These are phyloP conservation scores for Andrena marginata DNA, from an alignment of 2,888 invertebrate species.

Conservation along the genomic window DNA sequence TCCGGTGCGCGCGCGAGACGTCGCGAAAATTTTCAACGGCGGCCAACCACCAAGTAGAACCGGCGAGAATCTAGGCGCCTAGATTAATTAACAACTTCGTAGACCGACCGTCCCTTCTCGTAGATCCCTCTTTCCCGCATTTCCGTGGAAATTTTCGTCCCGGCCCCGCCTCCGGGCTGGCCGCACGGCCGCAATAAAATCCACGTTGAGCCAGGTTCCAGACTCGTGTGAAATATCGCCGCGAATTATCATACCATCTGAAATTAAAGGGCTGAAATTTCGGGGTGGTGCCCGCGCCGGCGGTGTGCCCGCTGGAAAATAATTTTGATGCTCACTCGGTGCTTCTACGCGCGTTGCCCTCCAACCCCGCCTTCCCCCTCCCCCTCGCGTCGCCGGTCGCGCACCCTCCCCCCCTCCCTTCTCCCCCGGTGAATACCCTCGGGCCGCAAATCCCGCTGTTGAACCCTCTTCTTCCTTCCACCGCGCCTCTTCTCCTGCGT, in stretches of 20 bases:
- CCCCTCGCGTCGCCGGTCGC: conserved; percentile 14
- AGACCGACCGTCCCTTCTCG: conserved; percentile 60
- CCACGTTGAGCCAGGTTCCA: conserved; percentile 80
- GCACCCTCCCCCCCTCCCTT: neutral
- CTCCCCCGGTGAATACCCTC: conserved; percentile 18
- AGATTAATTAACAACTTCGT: conserved; percentile 74
- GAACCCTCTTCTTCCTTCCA: conserved; percentile 49
- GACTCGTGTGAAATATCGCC: conserved; percentile 82
- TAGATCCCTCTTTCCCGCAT: conserved; percentile 65
- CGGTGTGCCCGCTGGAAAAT: conserved; percentile 79
- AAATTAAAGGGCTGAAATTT: conserved; percentile 84
- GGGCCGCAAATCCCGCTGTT: conserved; percentile 54
- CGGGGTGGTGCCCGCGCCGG: conserved; percentile 69
- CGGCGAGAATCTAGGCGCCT: conserved; percentile 58
- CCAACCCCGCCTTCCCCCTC: conserved; percentile 5
- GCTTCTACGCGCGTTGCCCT: conserved; percentile 52
- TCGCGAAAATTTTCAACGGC: conserved; percentile 20
- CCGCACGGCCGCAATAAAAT: conserved; percentile 75
- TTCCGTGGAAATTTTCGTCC: conserved; percentile 68
- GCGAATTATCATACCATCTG: conserved; percentile 83
- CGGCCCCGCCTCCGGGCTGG: conserved; percentile 5
- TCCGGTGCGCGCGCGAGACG: conserved; percentile 17
- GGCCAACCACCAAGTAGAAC: neutral
- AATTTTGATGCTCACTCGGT: conserved; percentile 78
- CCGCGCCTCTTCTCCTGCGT: conserved; percentile 45